Evolutionary conservation across 2,888 invertebrate species (phyloP).

Genomic region (Stramonita haemastoma): DNA sequence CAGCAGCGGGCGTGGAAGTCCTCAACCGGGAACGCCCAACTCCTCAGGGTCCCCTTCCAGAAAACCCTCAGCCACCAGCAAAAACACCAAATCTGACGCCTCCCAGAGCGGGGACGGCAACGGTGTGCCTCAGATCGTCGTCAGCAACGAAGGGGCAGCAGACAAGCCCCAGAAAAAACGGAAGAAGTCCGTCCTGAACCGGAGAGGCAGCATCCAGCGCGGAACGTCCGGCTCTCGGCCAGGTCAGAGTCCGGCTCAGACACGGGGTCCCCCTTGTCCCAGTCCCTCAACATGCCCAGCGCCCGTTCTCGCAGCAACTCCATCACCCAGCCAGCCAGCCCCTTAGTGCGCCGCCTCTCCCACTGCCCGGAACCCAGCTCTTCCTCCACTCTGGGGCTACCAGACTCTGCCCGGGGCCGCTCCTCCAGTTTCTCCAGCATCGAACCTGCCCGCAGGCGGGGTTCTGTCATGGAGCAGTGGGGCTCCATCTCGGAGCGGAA

Average conservation of each 20-base stretch:
- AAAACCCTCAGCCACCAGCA: not conserved
- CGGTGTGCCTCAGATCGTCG: constrained; percentile 8
- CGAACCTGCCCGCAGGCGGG: constrained; percentile 19
- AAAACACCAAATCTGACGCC: no score
- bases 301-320: not conserved
- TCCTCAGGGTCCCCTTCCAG: not conserved
- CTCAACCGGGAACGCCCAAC: not conserved
- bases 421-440: constrained; percentile 28
- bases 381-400: not conserved
- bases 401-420: not conserved
- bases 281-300: not conserved
- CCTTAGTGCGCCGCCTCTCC: not conserved
- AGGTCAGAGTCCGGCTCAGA: not conserved
- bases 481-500: constrained; percentile 26
- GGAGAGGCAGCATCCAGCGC: not conserved
- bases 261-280: not conserved
- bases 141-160: not conserved
- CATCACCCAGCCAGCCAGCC: not conserved
- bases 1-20: not conserved
- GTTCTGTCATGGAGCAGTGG: constrained; percentile 23
- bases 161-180: not conserved
- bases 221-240: not conserved
- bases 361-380: no score
- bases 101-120: not conserved
- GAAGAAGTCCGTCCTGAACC: not conserved